phyloP scores from a whole-genome alignment of 1,140 invertebrate species.

The Leptoteleia sp. region DNA sequence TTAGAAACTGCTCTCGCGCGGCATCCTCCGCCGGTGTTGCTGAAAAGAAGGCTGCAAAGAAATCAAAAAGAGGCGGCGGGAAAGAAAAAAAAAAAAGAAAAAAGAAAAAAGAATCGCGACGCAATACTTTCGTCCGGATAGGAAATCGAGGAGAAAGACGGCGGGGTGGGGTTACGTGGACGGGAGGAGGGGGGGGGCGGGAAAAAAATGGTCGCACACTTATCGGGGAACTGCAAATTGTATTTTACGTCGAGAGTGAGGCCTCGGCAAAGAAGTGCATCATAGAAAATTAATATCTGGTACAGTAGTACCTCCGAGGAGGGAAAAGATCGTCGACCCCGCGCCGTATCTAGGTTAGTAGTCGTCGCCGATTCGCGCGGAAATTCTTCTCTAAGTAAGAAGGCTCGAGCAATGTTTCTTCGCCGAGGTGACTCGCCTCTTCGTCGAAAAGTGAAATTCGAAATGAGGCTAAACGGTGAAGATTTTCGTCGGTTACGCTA shows the following conservation, averaged over 20 bases:
- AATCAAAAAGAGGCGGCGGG: conserved; percentile 38
- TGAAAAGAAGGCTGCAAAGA: conserved; percentile 25
- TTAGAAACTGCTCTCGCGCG: conserved; percentile 68
- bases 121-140: conserved; percentile 34
- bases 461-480: conserved; percentile 48
- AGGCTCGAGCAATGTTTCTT: conserved; percentile 51
- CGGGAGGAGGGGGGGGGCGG: not conserved
- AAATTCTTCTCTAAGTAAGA: conserved; percentile 76
- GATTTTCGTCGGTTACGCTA: conserved; percentile 49
- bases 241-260: conserved; percentile 53
- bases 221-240: conserved; percentile 45
- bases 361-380: conserved; percentile 80
- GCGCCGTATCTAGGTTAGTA: conserved; percentile 81
- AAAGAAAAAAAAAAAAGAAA: no score
- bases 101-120: conserved; percentile 22
- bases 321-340: conserved; percentile 80
- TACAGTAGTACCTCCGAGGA: conserved; percentile 74
- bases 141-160: conserved; percentile 16
- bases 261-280: conserved; percentile 62
- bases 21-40: conserved; percentile 7
- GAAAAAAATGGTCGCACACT: conserved; percentile 32
- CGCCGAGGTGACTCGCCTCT: conserved; percentile 64
- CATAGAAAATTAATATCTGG: conserved; percentile 78
- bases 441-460: conserved; percentile 76
- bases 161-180: not conserved